A percentile compares a stretch with the other conserved stretches of the same genome.
Conservation (phyloP, 2,797 vertebrate species). For the Acanthurus leucopareius region DNA sequence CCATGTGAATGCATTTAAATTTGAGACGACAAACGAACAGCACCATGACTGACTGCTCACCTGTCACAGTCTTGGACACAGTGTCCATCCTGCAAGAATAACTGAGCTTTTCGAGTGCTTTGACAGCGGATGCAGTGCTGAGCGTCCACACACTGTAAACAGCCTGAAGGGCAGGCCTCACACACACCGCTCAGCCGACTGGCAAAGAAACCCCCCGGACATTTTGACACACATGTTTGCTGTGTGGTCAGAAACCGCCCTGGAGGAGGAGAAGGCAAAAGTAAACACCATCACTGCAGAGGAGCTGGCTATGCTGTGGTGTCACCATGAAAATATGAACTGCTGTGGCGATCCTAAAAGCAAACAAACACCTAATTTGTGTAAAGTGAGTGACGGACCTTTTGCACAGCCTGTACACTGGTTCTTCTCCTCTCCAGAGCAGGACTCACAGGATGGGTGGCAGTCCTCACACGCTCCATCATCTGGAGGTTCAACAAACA, state of each 20-base stretch:
- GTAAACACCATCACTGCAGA: constrained; percentile 29
- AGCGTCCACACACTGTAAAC: constrained; percentile 77
- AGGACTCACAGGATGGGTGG: constrained; percentile 88
- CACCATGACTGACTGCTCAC: constrained; percentile 62
- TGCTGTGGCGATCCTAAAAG: neutral
- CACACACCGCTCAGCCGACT: constrained; percentile 72
- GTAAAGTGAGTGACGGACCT: constrained; percentile 82
- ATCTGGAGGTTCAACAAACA: constrained; percentile 73
- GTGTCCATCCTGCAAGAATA: constrained; percentile 82
- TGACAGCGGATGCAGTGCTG: constrained; percentile 82
- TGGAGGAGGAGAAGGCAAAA: constrained; percentile 48
- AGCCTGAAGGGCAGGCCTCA: constrained; percentile 79
- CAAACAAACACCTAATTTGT: neutral
- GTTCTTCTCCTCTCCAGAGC: constrained; percentile 81
- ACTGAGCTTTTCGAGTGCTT: constrained; percentile 63
- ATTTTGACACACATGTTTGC: constrained; percentile 82
- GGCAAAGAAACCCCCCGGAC: constrained; percentile 78
- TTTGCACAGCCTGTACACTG: constrained; percentile 87
- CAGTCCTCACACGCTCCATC: constrained; percentile 82
- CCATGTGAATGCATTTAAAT: neutral
- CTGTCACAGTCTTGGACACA: constrained; percentile 84
- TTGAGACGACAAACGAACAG: neutral
- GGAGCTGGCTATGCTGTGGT: neutral
- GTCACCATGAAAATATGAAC: neutral
- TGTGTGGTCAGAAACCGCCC: constrained; percentile 80